Evolutionary conservation across 1,140 invertebrate species (phyloP), one percentile per base, ranked within the genome.

Genomic region (Orussus abietinus): DNA sequence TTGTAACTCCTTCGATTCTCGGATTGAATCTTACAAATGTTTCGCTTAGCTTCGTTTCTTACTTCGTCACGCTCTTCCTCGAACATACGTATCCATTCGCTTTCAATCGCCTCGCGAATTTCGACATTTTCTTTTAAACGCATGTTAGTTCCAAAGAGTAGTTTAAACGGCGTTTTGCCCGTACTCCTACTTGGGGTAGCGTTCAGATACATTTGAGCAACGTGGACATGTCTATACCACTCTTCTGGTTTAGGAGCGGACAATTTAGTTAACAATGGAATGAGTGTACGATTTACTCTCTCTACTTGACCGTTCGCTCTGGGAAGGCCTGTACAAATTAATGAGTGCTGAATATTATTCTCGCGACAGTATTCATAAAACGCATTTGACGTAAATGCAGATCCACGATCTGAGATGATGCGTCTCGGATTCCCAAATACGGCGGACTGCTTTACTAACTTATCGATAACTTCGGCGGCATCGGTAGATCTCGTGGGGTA

Each of bases 231-330:
- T 33, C 47, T 47, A 41, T 57, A 69, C 60, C 68, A 68, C 31
- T 54, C 31, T 5, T 4, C 21, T 12, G 59, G 56, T 30, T 59
- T 34, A 4, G 49, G 42, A 12, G 53, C 36, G 47, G 39, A 45
- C 5, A 66, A 34, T 29, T 67, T 69, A 4, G 43, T 55, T 6
- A 64, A 41, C 1, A 60, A 38, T 0, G 40, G 10, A 10, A 59
- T 56, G 12, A 66, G 48, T 5, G 48, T 54, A 5, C 38, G 33
- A 20, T 65, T 48, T 0, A 61, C 44, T 2, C 57, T 11, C 28
- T 64, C 61, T 0, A 62, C 59, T 33, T 64, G 56, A 2, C 61
- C 61, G 38, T 67, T 67, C 1, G 47, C 49, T 13, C 54, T 31
- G 5, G 57, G 59, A 5, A 43, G n/a, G n/a, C 11, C 5, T 49